Percentiles rank a stretch among this genome's conserved stretches.
Evolutionary conservation across 2,113 vertebrate genomes (phyloP).

Genomic region (Tursiops truncatus): DNA sequence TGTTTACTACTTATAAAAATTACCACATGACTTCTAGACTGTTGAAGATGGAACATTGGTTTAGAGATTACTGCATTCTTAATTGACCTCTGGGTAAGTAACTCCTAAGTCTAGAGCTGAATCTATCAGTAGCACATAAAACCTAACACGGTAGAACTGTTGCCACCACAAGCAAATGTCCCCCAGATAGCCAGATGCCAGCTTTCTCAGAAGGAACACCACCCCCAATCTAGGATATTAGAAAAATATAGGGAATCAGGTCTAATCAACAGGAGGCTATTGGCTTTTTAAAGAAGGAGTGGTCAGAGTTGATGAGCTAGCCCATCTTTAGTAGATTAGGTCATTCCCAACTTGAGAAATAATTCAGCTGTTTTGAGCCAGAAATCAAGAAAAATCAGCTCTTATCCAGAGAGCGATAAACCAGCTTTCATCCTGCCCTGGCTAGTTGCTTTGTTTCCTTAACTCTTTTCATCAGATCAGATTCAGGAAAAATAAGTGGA

Average conservation of each 20-base stretch:
- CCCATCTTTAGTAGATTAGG: neutral
- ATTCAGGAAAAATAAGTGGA: neutral
- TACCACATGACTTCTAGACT: neutral
- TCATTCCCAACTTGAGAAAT: constrained; percentile 14
- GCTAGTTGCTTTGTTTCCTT: neutral
- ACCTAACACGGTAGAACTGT: neutral
- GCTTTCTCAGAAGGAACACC: neutral
- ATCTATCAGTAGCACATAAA: neutral
- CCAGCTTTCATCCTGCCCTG: neutral
- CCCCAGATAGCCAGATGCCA: neutral
- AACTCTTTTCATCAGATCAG: neutral
- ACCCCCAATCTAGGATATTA: neutral
- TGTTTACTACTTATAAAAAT: neutral
- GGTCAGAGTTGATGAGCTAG: neutral
- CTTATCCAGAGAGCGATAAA: neutral
- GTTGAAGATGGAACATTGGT: neutral
- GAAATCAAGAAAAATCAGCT: neutral
- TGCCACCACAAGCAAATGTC: neutral
- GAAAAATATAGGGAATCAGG: neutral
- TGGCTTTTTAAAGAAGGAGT: neutral
- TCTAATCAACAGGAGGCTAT: neutral
- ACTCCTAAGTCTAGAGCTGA: neutral
- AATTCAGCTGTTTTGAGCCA: neutral
- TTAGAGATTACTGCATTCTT: neutral
- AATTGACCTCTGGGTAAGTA: neutral